Percentiles rank a stretch among this genome's conserved stretches.
Conservation (phyloP, 2,888 invertebrate genomes). For the Carpatolechia fugitivella region DNA sequence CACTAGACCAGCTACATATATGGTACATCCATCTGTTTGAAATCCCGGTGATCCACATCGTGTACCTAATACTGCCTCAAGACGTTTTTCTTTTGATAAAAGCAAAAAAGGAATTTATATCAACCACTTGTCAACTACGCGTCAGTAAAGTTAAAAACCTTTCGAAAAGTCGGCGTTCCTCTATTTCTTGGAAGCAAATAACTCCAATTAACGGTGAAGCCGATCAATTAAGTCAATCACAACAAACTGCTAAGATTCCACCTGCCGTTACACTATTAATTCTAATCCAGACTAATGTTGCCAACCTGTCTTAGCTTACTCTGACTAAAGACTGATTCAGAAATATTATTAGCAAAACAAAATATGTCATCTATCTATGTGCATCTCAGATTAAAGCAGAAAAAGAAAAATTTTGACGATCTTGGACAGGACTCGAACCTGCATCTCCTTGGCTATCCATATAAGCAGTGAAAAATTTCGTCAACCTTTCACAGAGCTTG, state of each 20-base stretch:
- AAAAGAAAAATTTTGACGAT: too few species aligned
- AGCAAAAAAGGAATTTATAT: not conserved
- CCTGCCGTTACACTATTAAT: conserved; percentile 18
- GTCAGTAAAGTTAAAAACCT: not conserved
- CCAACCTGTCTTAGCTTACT: not conserved
- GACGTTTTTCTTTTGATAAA: not conserved
- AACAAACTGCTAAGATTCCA: conserved; percentile 24
- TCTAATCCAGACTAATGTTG: conserved; percentile 18
- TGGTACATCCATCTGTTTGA: too few species aligned
- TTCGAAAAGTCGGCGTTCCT: not conserved
- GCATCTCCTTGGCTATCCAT: too few species aligned
- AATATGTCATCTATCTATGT: too few species aligned
- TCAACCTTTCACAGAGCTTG: too few species aligned
- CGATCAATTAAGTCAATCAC: conserved; percentile 16
- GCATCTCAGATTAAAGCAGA: too few species aligned
- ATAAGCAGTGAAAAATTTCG: too few species aligned
- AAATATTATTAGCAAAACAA: not conserved
- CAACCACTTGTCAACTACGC: not conserved
- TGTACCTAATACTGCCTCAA: too few species aligned
- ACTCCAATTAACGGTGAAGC: conserved; percentile 6
- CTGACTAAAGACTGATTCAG: not conserved
- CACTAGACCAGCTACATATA: too few species aligned
- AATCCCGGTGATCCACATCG: too few species aligned
- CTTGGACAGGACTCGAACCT: too few species aligned
- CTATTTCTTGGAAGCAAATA: not conserved